A percentile compares a stretch with the other conserved stretches of the same genome.
These are phyloP conservation scores for Toxonevra muliebris DNA, from an alignment of 2,888 invertebrate genomes.

Conservation along the genomic window DNA sequence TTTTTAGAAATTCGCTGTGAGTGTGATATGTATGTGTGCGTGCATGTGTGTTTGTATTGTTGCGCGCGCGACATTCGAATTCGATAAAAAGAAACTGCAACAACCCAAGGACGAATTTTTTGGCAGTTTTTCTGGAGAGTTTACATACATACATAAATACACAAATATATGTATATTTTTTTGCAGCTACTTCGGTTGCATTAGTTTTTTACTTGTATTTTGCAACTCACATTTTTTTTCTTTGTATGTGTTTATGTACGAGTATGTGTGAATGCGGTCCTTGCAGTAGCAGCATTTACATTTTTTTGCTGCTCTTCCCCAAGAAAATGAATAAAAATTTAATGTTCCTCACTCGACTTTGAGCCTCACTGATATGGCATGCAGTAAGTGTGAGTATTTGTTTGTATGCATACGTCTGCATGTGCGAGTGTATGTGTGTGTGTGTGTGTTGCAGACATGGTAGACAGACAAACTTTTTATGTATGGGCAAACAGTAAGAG, in stretches of 20 bases:
- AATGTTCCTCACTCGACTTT: conserved; percentile 17
- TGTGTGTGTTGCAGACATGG: conserved; percentile 2
- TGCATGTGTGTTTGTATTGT: conserved; percentile 25
- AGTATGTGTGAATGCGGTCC: conserved; percentile 1
- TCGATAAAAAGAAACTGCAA: conserved; percentile 61
- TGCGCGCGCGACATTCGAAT: conserved; percentile 38
- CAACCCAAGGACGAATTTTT: conserved; percentile 64
- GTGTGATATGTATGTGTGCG: neutral
- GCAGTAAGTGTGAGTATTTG: neutral
- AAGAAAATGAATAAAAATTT: conserved; percentile 27
- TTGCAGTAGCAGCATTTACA: too few relatives aligned
- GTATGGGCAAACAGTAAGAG: too few relatives aligned
- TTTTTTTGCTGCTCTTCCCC: too few relatives aligned
- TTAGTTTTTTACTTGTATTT: conserved; percentile 17
- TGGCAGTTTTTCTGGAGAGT: conserved; percentile 53
- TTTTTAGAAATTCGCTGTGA: neutral
- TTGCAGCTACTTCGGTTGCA: neutral
- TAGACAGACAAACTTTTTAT: conserved; percentile 11
- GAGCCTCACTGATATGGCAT: neutral
- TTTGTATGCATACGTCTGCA: neutral
- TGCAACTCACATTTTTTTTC: neutral
- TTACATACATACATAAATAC: conserved; percentile 19
- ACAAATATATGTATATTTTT: neutral
- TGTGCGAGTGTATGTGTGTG: neutral
- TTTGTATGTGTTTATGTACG: neutral